Evolutionary conservation across 2,888 invertebrate genomes (phyloP), one percentile per base, ranked within the genome.

Genomic region (Clanis bilineata): DNA sequence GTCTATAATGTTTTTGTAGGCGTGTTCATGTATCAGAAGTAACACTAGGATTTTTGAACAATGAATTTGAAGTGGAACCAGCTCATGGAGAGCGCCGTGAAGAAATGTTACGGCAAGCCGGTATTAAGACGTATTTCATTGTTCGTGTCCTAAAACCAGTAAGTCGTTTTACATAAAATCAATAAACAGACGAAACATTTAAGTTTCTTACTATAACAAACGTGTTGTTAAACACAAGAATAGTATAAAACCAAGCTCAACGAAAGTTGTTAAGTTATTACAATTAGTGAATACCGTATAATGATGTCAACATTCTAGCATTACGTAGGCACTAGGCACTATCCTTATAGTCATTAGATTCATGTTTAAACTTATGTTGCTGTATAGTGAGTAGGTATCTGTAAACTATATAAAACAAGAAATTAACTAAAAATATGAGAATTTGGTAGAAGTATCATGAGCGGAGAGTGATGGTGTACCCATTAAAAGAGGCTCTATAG

Each of bases 21-120:
- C 95, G 97, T 67, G 98, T 98, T 22, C 98, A 98, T 87, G 96
- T 98, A 73, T 98, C 98, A 38, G 97, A 98, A 82, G 96, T 96
- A 76, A 98, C 98, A 1, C 92, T 97, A 76, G 94, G 96, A 73
- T 98, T 96, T 85, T 93, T 98, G 68, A 96, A 95, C 79, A 96
- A 96, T 39, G 97, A 98, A 85, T 98, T 98, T 82, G 98, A 98
- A 89, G 97, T 98, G 69, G 98, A 98, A 80, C 96, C 97, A 2
- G 98, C 96, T 0, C 95, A 94, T 80, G 98, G 98, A 0, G 98
- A 98, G 82, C 95, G 96, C 67, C 94, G 98, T n/a, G 98, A 98
- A 82, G 98, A 98, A 86, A 95, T 96, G 73, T 91, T 98, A 60
- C 94, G 97, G 56, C 96, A 96, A 80, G 97, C 98, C 4, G 97